Evolutionary conservation across 2,888 invertebrate genomes (phyloP), one percentile per base, ranked within the genome.

Genomic region (Acronicta leporina): DNA sequence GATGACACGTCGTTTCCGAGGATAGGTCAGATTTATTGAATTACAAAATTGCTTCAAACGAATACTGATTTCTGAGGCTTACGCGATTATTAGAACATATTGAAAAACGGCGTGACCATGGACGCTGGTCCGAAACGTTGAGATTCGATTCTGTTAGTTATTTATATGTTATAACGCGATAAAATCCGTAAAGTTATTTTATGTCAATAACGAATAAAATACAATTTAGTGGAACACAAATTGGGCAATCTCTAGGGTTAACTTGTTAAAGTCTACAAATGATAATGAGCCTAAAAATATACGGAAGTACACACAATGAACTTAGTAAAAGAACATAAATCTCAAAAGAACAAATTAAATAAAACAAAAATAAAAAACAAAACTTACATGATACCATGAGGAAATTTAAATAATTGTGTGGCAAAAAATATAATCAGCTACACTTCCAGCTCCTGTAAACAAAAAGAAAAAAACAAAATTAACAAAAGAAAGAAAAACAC

Each of bases 331-430:
- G 6, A 38, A 40, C 6, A 1, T 13, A 33, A 2, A 16, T 0
- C 41, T 49, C 55, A 27, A 53, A 65, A 43, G 59, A 72, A 58
- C 53, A 72, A 61, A 55, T 25, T 30, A 60, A 76, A 63, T 62
- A 55, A 66, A 71, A 71, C 72, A 77, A 81, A 85, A 76, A 82
- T 84, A 79, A 81, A 85, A 84, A 90, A 86, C 79, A 84, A 88
- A 94, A 95, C 95, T 94, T 92, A 95, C 95, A 95, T 89, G 94
- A 94, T 87, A 95, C 95, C 95, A 95, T 95, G 89, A 84, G 86
- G 91, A 78, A 88, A 88, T 67, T 88, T 85, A 92, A 89, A 89
- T 35, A 84, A 92, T 88, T 86, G 83, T 85, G 82, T 80, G 30
- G 78, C 78, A 81, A 83, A 86, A 85, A 68, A 73, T 79, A 85